phyloP scores from a whole-genome alignment of 2,113 vertebrate species.

The Trematomus loennbergii region DNA sequence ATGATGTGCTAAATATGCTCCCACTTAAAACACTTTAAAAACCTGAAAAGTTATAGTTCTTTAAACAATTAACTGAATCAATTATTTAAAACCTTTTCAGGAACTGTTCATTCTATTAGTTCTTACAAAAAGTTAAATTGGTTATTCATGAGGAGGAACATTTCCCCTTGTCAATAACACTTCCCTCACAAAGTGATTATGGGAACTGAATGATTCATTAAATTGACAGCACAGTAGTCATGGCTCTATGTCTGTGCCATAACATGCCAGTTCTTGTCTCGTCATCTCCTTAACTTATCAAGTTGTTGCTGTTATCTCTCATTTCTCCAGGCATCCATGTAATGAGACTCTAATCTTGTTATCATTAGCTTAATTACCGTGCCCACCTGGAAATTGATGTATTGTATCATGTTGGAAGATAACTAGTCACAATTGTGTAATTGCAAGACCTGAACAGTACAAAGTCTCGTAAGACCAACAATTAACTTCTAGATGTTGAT shows the following conservation, averaged over 20 bases:
- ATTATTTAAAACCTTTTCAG: constrained; percentile 23
- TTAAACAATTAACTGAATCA: constrained; percentile 25
- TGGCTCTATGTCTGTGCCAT: constrained; percentile 32
- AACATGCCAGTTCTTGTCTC: constrained; percentile 40
- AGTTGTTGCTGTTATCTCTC: constrained; percentile 26
- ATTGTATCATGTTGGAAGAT: constrained; percentile 28
- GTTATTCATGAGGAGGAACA: constrained; percentile 38
- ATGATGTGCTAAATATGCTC: constrained; percentile 6
- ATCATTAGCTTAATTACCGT: constrained; percentile 41
- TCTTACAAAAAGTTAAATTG: constrained; percentile 35
- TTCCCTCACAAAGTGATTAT: constrained; percentile 51
- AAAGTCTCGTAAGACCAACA: constrained; percentile 1
- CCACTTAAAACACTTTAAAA: constrained; percentile 1
- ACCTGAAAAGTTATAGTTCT: not conserved
- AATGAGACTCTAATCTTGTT: constrained; percentile 44
- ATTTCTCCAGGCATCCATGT: constrained; percentile 30
- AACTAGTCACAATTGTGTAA: constrained; percentile 25
- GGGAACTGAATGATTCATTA: constrained; percentile 55
- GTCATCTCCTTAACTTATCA: constrained; percentile 38
- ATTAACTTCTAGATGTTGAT: constrained; percentile 6
- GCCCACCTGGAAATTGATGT: constrained; percentile 39
- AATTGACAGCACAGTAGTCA: constrained; percentile 36
- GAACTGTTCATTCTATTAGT: constrained; percentile 23
- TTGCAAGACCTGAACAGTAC: constrained; percentile 6
- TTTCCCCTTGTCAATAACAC: constrained; percentile 45